These are phyloP conservation scores for Halichoerus grypus DNA, from an alignment of 2,113 vertebrate genomes.

Conservation along the genomic window DNA sequence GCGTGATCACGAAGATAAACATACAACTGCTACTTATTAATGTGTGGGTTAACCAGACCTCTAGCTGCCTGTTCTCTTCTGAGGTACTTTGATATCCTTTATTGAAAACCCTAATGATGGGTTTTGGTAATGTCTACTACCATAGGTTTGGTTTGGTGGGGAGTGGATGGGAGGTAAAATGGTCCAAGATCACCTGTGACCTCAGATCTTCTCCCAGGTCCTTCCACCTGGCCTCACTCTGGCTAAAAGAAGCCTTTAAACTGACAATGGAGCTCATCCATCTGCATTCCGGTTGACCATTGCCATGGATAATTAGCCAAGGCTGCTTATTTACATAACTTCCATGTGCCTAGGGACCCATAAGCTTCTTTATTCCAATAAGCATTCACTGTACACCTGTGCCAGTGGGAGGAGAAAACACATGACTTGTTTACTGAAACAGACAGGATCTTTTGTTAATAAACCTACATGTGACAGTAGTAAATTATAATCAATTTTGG, in stretches of 20 bases:
- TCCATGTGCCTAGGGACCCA: constrained; percentile 59
- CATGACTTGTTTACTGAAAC: constrained; percentile 43
- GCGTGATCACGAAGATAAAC: background rate
- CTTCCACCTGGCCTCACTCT: background rate
- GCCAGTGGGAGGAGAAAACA: constrained; percentile 52
- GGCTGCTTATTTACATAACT: constrained; percentile 75
- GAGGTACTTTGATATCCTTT: background rate
- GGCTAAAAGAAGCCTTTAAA: constrained; percentile 17
- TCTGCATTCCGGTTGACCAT: constrained; percentile 17
- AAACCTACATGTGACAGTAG: constrained; percentile 64
- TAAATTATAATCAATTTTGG: constrained; percentile 63
- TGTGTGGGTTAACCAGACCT: background rate
- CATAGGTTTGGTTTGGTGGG: background rate
- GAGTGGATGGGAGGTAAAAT: background rate
- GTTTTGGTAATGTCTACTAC: background rate
- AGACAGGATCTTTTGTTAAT: constrained; percentile 64
- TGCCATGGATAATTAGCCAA: constrained; percentile 76
- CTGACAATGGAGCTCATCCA: background rate
- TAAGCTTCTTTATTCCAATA: constrained; percentile 70
- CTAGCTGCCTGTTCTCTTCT: background rate
- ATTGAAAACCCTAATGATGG: constrained; percentile 37
- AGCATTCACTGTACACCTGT: constrained; percentile 34
- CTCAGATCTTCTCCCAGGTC: background rate
- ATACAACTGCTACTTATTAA: background rate
- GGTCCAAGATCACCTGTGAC: background rate